These are phyloP conservation scores for Chionis minor DNA, from an alignment of 2,113 vertebrate genomes.

Conservation along the genomic window DNA sequence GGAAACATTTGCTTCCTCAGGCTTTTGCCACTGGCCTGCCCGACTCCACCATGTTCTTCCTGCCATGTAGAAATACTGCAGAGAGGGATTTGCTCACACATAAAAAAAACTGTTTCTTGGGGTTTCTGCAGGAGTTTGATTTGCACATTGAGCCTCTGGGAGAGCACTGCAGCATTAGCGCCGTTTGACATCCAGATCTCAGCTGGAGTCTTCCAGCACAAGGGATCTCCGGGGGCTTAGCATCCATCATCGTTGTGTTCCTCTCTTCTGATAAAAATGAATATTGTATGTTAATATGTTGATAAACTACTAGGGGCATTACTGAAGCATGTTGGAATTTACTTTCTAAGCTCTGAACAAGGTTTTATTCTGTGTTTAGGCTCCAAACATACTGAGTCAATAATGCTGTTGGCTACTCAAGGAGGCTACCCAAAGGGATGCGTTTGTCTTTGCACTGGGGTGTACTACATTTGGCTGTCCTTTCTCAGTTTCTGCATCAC, in stretches of 20 bases:
- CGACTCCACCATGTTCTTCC: background rate
- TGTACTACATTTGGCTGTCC: background rate
- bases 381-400: background rate
- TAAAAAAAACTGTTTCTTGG: background rate
- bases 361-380: background rate
- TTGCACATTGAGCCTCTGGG: constrained; percentile 14
- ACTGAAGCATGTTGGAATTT: constrained; percentile 19
- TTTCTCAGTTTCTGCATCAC: background rate
- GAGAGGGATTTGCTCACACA: background rate
- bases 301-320: constrained; percentile 6
- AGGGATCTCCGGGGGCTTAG: background rate
- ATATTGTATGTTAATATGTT: background rate
- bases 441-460: background rate
- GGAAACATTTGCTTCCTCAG: background rate
- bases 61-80: background rate
- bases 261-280: background rate
- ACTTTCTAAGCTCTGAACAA: background rate
- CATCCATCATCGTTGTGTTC: background rate
- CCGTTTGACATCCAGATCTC: constrained; percentile 7
- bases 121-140: background rate
- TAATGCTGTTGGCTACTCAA: background rate
- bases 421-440: background rate
- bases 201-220: constrained; percentile 2
- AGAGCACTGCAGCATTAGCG: background rate
- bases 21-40: background rate